phyloP scores from a whole-genome alignment of 2,113 vertebrate species.

The Isichthys henryi region DNA sequence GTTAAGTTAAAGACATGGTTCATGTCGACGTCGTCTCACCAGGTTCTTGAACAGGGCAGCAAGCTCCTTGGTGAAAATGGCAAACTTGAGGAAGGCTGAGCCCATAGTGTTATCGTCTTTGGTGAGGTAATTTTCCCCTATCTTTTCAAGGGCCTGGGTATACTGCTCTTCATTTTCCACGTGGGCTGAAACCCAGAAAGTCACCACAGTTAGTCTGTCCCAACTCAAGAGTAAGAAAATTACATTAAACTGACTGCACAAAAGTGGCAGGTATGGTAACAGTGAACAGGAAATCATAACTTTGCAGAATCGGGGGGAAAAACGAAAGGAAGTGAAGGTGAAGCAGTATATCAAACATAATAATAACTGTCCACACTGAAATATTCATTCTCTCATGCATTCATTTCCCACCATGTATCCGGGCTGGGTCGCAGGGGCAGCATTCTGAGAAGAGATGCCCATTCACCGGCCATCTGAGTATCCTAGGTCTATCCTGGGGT shows the following conservation, averaged over 20 bases:
- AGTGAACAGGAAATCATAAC: not conserved
- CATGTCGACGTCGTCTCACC: slow-evolving; percentile 61
- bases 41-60: slow-evolving; percentile 94
- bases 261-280: not conserved
- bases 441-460: too few relatives aligned
- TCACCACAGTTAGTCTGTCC: not conserved
- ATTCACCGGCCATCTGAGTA: not conserved
- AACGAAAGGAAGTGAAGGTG: not conserved
- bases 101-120: slow-evolving; percentile 77
- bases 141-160: slow-evolving; percentile 82
- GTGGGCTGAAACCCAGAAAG: slow-evolving; percentile 61
- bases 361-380: not conserved
- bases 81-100: slow-evolving; percentile 81
- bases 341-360: not conserved
- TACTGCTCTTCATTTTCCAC: slow-evolving; percentile 94
- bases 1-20: not conserved
- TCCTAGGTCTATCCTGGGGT: not conserved
- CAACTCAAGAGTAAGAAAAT: not conserved
- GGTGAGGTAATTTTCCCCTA: slow-evolving; percentile 74
- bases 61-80: slow-evolving; percentile 86
- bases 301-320: not conserved
- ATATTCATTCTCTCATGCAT: not conserved
- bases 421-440: not conserved
- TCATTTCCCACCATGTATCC: not conserved
- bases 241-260: not conserved